Base-by-base conservation (phyloP, 1,140 invertebrate species). In the Conus ventricosus region DNA sequence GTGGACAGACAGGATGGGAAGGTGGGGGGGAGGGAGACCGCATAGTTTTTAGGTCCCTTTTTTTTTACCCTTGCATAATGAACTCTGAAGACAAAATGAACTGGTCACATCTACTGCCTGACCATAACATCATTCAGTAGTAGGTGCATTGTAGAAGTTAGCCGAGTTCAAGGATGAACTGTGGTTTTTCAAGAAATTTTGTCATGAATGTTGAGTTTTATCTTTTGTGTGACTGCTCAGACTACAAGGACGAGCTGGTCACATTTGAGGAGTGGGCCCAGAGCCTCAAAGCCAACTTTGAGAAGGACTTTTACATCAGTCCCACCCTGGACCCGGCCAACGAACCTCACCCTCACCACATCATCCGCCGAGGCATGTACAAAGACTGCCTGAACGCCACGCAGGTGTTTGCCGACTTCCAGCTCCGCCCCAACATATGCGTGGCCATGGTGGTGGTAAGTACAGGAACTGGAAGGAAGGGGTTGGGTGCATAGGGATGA, bases 361-460 rank as follows among this genome's bases (percentile, higher is more conserved):
- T 99, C 55, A 97, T 99, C 96, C 97, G 67, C 20, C 96, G 97
- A 93, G 97, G 97, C 86, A 99, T 99, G 93, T 98, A 99, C 95
- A 99, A 99, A 95, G 99, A 99, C 95, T 97, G 97, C 23, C 95
- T 97, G 91, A 97, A 97, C 87, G 97, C 98, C 51, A 96, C 97
- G 6, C 97, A 97, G 89, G 96, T 96, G 88, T 99, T 98, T 98
- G 96, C 98, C 53, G 98, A 99, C 96, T 99, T 97, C 95, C 99
- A 99, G 95, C 95, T 99, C 83, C 96, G 99, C 89, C 98, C 98
- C 87, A 99, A 99, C 95, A 99, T 98, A 94, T 96, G 97, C 39
- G 96, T 99, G 87, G 97, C 99, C 5, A 97, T 99, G 97, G 97
- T 97, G 75, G 97, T 97, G 75, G 97, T 95, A 90, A 90, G 80